Evolutionary conservation across 2,888 invertebrate species (phyloP).

Genomic region (Adelognathus sp.): DNA sequence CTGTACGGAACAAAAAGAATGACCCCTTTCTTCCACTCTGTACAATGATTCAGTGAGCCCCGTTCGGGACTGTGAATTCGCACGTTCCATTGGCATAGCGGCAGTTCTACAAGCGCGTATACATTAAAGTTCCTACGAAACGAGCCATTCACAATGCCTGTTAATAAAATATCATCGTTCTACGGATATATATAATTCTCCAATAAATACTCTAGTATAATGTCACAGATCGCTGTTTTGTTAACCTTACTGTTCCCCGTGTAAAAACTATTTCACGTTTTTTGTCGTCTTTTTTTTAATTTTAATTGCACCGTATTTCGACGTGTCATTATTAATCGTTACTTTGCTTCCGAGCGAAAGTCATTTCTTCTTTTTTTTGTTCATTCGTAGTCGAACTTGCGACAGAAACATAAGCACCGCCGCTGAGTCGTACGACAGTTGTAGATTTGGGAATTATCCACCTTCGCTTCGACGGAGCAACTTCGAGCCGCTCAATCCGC

Average conservation of each 20-base stretch:
- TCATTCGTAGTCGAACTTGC: background rate
- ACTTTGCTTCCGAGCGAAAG: conserved; percentile 18
- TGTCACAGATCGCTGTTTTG: conserved; percentile 77
- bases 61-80: conserved; percentile 22
- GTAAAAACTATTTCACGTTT: conserved; percentile 60
- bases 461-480: conserved; percentile 1
- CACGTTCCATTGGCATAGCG: conserved; percentile 71
- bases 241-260: conserved; percentile 57
- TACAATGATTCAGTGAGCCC: background rate
- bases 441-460: background rate
- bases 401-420: conserved; percentile 16
- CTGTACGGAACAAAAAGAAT: conserved; percentile 16
- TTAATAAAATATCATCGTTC: conserved; percentile 75
- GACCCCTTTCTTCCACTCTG: background rate
- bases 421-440: background rate
- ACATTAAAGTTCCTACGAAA: conserved; percentile 65
- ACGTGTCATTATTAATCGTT: conserved; percentile 56
- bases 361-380: background rate
- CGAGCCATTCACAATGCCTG: conserved; percentile 61
- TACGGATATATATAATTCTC: conserved; percentile 67
- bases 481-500: conserved; percentile 3
- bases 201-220: conserved; percentile 77
- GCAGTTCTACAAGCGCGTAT: conserved; percentile 72
- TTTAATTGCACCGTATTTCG: conserved; percentile 65
- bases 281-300: conserved; percentile 47